A percentile compares a stretch with the other conserved stretches of the same genome.
These are phyloP conservation scores for Esox lucius DNA, from an alignment of 2,797 vertebrate genomes.

Conservation along the genomic window DNA sequence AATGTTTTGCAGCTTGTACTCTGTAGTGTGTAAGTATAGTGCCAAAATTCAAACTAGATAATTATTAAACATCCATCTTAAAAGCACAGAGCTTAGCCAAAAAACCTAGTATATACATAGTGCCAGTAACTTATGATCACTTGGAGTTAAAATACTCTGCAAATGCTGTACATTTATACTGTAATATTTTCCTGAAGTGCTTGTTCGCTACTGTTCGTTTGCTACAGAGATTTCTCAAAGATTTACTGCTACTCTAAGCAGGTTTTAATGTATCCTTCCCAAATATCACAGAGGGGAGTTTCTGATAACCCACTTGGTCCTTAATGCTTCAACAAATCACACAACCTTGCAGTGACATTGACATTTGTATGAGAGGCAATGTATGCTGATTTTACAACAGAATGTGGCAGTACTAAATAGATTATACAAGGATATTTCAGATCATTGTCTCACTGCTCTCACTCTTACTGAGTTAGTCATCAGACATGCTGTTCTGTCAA, in stretches of 20 bases:
- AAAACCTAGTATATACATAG: background rate
- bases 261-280: background rate
- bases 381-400: background rate
- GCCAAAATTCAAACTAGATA: background rate
- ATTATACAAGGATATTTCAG: constrained; percentile 26
- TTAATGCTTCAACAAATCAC: background rate
- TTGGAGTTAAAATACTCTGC: background rate
- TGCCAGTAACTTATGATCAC: background rate
- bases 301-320: background rate
- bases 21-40: background rate
- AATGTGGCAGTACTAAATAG: background rate
- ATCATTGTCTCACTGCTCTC: constrained; percentile 29
- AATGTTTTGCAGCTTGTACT: background rate
- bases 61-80: background rate
- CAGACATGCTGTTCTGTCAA: constrained; percentile 43
- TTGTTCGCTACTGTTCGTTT: background rate
- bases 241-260: background rate
- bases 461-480: constrained; percentile 25
- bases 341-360: constrained; percentile 2
- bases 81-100: background rate
- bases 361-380: background rate
- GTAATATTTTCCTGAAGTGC: background rate
- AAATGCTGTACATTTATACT: background rate
- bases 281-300: background rate
- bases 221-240: background rate